A percentile compares a stretch with the other conserved stretches of the same genome.
phyloP scores from a whole-genome alignment of 2,113 vertebrate genomes.

The Ovis canadensis region DNA sequence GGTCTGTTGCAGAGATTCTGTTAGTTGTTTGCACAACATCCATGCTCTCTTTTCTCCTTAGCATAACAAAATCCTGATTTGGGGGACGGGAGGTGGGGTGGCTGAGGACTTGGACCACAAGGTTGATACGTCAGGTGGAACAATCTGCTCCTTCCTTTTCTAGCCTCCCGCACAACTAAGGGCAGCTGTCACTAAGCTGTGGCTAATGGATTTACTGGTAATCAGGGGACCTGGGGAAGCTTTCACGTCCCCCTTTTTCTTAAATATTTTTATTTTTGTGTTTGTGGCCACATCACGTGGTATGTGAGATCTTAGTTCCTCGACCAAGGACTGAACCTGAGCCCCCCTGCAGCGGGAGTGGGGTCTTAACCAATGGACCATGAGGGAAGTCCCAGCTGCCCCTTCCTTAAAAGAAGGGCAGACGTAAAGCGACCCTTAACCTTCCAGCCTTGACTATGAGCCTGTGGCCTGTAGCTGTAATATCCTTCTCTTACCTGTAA shows the following conservation, averaged over 20 bases:
- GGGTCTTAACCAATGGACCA: neutral
- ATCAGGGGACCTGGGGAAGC: neutral
- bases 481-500: neutral
- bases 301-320: neutral
- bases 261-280: neutral
- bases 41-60: neutral
- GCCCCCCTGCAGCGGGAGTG: neutral
- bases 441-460: neutral
- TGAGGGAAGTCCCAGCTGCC: neutral
- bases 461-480: no score
- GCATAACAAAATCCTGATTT: neutral
- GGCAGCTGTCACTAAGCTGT: neutral
- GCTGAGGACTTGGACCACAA: neutral
- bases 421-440: rapidly evolving
- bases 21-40: neutral
- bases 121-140: neutral
- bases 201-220: neutral
- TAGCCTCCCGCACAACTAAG: neutral
- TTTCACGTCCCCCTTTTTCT: neutral
- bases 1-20: neutral
- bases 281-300: neutral
- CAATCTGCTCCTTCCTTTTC: neutral
- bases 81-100: neutral
- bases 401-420: neutral
- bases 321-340: neutral